Evolutionary conservation across 1,140 invertebrate genomes (phyloP).

Genomic region (Hesperophylax magnus): DNA sequence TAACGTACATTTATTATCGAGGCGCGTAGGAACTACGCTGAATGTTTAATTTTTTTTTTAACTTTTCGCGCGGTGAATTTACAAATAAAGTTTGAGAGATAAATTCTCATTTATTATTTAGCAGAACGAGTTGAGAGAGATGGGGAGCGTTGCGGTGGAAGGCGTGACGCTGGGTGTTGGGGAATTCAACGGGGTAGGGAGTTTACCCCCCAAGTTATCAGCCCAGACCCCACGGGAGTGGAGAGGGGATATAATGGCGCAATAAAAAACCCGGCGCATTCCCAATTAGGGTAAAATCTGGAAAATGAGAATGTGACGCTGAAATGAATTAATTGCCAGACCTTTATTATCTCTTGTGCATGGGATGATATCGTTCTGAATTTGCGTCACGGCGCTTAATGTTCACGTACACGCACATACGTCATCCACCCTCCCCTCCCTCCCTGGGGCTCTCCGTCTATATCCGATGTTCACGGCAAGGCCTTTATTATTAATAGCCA

Average conservation of each 20-base stretch:
- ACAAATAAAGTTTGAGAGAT: slow-evolving; percentile 25
- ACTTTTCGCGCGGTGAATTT: background rate
- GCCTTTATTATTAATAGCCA: too few relatives aligned
- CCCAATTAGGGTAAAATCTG: slow-evolving; percentile 25
- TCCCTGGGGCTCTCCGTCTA: too few relatives aligned
- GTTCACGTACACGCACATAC: too few relatives aligned
- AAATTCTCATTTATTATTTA: slow-evolving; percentile 21
- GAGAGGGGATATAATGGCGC: slow-evolving; percentile 21
- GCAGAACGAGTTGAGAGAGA: background rate
- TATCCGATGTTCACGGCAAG: too few relatives aligned
- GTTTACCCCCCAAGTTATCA: too few relatives aligned
- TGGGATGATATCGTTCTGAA: too few relatives aligned
- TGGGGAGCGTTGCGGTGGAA: background rate
- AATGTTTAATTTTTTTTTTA: too few relatives aligned
- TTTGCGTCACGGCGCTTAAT: too few relatives aligned
- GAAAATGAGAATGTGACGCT: slow-evolving; percentile 6
- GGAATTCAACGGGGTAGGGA: too few relatives aligned
- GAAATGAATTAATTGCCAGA: background rate
- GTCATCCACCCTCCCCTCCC: too few relatives aligned
- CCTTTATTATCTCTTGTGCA: background rate
- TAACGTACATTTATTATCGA: too few relatives aligned
- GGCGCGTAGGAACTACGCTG: too few relatives aligned
- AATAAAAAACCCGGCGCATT: slow-evolving; percentile 19
- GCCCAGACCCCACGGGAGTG: background rate
- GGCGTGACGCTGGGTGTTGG: background rate